A percentile compares a stretch with the other conserved stretches of the same genome.
phyloP scores from a whole-genome alignment of 23 tunicate species.

The Diplosoma virens region DNA sequence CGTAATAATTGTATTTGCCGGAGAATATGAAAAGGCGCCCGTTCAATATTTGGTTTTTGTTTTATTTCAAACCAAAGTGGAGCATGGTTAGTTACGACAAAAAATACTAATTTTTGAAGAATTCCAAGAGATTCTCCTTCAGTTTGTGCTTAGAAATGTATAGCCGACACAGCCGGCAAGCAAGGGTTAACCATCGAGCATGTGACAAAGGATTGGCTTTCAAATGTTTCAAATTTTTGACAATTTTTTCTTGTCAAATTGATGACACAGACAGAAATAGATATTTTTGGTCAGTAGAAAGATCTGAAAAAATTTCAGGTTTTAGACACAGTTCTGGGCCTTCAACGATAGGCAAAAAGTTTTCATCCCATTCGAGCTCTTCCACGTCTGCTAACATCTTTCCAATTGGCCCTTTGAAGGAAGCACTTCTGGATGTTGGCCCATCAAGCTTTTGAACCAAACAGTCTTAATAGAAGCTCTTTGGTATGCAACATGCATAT shows the following conservation, averaged over 20 bases:
- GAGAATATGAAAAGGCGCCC: conserved; percentile 15
- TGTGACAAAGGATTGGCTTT: background rate
- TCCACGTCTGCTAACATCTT: conserved; percentile 3
- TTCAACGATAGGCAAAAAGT: background rate
- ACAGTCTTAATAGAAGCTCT: conserved; percentile 3
- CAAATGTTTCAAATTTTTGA: background rate
- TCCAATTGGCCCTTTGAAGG: conserved; percentile 14
- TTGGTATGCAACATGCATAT: conserved; percentile 23
- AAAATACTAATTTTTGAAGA: too few relatives aligned
- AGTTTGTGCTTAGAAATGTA: conserved; percentile 7
- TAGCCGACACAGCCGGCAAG: background rate
- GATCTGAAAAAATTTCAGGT: conserved; percentile 12
- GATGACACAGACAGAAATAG: conserved; percentile 7
- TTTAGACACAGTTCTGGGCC: background rate
- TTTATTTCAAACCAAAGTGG: too few relatives aligned
- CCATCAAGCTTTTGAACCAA: conserved; percentile 19
- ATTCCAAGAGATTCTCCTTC: background rate
- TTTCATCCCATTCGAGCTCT: conserved; percentile 12
- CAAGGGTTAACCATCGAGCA: conserved; percentile 7
- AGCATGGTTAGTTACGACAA: background rate
- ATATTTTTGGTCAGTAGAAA: conserved; percentile 13
- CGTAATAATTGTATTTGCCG: background rate
- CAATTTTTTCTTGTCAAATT: background rate
- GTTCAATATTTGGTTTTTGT: background rate
- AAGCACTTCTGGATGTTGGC: conserved; percentile 8